Base-by-base conservation (phyloP, 2,113 vertebrate genomes). In the Arenaria interpres region DNA sequence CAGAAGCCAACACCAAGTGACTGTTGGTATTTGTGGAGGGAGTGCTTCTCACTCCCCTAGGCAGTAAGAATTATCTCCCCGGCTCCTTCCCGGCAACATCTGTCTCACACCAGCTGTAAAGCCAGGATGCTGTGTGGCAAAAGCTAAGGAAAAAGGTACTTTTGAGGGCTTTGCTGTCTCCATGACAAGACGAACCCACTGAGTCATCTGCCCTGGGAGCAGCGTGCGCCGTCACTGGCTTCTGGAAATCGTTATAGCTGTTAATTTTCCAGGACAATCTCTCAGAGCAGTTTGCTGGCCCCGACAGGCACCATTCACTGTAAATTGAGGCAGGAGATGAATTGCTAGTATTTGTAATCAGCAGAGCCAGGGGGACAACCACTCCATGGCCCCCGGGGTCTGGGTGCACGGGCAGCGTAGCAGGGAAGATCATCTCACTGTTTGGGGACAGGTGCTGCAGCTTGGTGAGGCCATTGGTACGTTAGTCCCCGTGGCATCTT, bases 81-180 rank as follows among this genome's bases (percentile, higher is more conserved):
- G 0, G 2, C 43, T 33, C 43, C 37, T 57, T 89, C 77, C 60
- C 4, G 1, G 41, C 3, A 1, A 4, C 0, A 3, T 41, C 37
- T 62, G 21, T 22, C 48, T 81, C 35, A 4, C 0, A 4, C n/a
- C 15, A 63, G 25, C 4, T 33, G 28, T 28, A n/a, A 78, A 72
- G 19, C 13, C 64, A 72, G 48, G 74, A 63, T 72, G 57, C 28
- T 72, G 25, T 25, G 33, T 25, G 21, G 62, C 18, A 41, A 41
- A 87, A 73, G 14, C 30, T 46, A 19, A 10, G 57, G 72, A 10
- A 68, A 35, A 50, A 71, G 16, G 62, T 68, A 30, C 33, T 82
- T 77, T 12, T 23, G 20, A 16, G 51, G 64, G 4, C 37, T 88
- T 37, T 67, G 41, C 15, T 41, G 62, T 45, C n/a, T 5, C 51